Evolutionary conservation across 2,797 vertebrate genomes (phyloP).

Genomic region (Enteromius treurensis): DNA sequence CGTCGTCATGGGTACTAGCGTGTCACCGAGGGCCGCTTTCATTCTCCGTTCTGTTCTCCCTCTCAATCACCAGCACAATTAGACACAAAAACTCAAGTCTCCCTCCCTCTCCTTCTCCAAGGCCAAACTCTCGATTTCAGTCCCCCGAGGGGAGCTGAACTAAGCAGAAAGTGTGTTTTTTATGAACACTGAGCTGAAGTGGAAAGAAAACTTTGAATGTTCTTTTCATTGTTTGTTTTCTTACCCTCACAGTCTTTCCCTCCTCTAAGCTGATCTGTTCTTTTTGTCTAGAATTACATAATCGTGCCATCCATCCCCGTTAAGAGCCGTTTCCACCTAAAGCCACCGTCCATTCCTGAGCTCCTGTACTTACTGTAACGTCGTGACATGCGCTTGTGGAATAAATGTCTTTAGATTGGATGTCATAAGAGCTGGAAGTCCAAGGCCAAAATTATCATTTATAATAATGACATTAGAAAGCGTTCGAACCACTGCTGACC

Average conservation of each 20-base stretch:
- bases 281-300: conserved; percentile 65
- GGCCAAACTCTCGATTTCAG: conserved; percentile 50
- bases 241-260: conserved; percentile 57
- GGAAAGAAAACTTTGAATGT: conserved; percentile 58
- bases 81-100: conserved; percentile 53
- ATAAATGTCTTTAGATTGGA: neutral
- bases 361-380: neutral
- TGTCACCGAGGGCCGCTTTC: conserved; percentile 43
- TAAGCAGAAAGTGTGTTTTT: conserved; percentile 40
- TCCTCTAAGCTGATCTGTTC: conserved; percentile 59
- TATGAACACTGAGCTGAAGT: conserved; percentile 51
- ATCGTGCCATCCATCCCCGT: conserved; percentile 76
- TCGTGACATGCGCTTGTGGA: neutral
- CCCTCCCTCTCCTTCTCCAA: conserved; percentile 36
- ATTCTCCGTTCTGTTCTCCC: conserved; percentile 52
- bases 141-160: conserved; percentile 42
- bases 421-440: neutral
- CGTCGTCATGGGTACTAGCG: conserved; percentile 51
- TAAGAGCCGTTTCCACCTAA: conserved; percentile 66
- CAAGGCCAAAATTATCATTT: neutral
- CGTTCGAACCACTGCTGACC: neutral
- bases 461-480: neutral
- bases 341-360: conserved; percentile 4
- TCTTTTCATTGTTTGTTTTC: conserved; percentile 71
- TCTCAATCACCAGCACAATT: conserved; percentile 61